phyloP scores from a whole-genome alignment of 2,888 invertebrate genomes.

The Eilema sororculum region DNA sequence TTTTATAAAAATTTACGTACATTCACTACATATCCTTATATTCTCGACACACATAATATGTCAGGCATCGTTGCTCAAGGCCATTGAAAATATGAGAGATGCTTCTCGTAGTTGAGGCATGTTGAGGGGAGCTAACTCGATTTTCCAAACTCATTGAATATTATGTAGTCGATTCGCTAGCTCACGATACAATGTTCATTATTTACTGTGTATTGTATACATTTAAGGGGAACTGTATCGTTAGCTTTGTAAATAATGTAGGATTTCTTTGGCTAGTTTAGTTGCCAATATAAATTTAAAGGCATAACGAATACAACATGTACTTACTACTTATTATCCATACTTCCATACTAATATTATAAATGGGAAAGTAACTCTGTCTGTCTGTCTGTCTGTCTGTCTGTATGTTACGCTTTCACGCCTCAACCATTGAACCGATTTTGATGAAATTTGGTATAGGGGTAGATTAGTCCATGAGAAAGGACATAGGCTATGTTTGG shows the following conservation, averaged over 20 bases:
- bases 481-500: too few relatives aligned
- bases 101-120: constrained; percentile 24
- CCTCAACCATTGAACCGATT: too few relatives aligned
- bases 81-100: constrained; percentile 27
- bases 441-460: too few relatives aligned
- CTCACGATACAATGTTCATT: neutral
- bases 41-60: constrained; percentile 6
- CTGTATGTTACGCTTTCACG: too few relatives aligned
- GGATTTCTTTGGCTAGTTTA: neutral
- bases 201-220: neutral
- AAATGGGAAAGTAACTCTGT: too few relatives aligned
- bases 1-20: constrained; percentile 27
- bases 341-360: too few relatives aligned
- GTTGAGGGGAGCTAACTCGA: constrained; percentile 37
- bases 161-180: neutral
- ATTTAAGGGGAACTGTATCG: constrained; percentile 2
- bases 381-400: too few relatives aligned
- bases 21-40: constrained; percentile 13
- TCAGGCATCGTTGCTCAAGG: constrained; percentile 9
- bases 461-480: too few relatives aligned
- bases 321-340: too few relatives aligned
- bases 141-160: constrained; percentile 36
- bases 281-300: constrained; percentile 2
- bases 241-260: constrained; percentile 1
- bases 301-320: neutral